Percentiles rank a stretch among this genome's conserved stretches.
phyloP scores from a whole-genome alignment of 2,797 vertebrate genomes.

The Acanthopagrus latus region DNA sequence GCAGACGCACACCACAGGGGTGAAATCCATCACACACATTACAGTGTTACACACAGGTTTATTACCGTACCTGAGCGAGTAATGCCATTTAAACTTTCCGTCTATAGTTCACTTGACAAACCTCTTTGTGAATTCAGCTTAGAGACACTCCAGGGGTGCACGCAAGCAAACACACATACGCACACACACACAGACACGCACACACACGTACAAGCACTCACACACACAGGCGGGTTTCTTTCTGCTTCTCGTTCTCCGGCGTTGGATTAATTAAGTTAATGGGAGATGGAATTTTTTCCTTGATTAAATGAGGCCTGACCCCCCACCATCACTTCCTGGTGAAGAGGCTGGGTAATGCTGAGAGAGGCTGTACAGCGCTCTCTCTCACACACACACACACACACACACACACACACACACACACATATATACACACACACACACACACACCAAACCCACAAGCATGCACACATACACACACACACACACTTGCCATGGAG shows the following conservation, averaged over 20 bases:
- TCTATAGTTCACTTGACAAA: slow-evolving; percentile 32
- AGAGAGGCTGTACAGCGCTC: slow-evolving; percentile 47
- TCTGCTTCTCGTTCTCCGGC: slow-evolving; percentile 53
- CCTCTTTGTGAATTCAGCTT: slow-evolving; percentile 25
- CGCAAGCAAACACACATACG: background rate
- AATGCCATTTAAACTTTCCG: slow-evolving; percentile 18
- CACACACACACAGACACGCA: slow-evolving; percentile 18
- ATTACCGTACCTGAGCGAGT: slow-evolving; percentile 15
- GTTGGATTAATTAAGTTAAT: slow-evolving; percentile 86
- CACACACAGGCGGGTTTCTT: slow-evolving; percentile 35
- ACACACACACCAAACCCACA: too few species aligned
- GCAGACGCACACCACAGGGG: background rate
- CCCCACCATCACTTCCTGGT: slow-evolving; percentile 67
- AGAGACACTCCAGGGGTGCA: slow-evolving; percentile 21
- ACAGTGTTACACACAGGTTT: background rate
- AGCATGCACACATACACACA: background rate
- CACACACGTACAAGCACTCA: slow-evolving; percentile 33
- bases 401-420: background rate
- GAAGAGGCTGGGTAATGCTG: slow-evolving; percentile 62
- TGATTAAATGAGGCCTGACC: slow-evolving; percentile 83
- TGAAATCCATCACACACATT: background rate
- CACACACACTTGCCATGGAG: slow-evolving; percentile 7
- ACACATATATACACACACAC: too few species aligned
- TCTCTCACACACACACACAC: slow-evolving; percentile 15
- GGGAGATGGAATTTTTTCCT: slow-evolving; percentile 81